Evolutionary conservation across 2,113 vertebrate genomes (phyloP), one percentile per base, ranked within the genome.

Genomic region (Neopipo cinnamomea): DNA sequence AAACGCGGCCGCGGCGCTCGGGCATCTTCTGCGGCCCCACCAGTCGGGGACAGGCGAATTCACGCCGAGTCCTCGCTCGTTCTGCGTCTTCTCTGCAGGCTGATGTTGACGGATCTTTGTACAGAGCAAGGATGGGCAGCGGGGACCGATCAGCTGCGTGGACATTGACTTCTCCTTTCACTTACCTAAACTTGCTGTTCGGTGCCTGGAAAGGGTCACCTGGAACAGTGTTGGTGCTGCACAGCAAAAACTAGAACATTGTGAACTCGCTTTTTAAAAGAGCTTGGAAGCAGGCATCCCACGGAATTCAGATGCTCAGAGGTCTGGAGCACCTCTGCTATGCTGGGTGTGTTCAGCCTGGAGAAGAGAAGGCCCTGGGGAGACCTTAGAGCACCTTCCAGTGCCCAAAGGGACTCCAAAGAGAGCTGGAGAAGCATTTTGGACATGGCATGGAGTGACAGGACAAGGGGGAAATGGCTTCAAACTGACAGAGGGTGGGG

Each of bases 11-110:
- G 41, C 31, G 19, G n/a, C 9, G 25, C 61, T 24, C 53, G 11
- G 78, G 78, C n/a, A 63, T 23, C 53, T 24, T 8, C 6, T 2
- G 68, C 74, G 35, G 49, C 37, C 28, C 62, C 61, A 10, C 55
- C 2, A 5, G 8, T 6, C 10, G 6, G 39, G 1, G 12, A 4
- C 2, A 23, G 31, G 8, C 2, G 2, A 31, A 49, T 67, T 18
- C 44, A 7, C 24, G 1, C 72, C 14, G n/a, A 25, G 8, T 2
- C 37, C 25, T 52, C 33, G 5, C 13, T 41, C 11, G 12, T 31
- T 66, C 58, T 5, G 15, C 5, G 6, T 65, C 41, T 44, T 22
- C n/a, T 30, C 63, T 33, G 27, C 44, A 7, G 12, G 3, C 56
- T 25, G 18, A 2, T 79, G 9, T 53, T 28, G 17, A 13, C 9